Percentiles rank a stretch among this genome's conserved stretches.
Evolutionary conservation across 2,888 invertebrate genomes (phyloP).

Genomic region (Myopa tessellatipennis): DNA sequence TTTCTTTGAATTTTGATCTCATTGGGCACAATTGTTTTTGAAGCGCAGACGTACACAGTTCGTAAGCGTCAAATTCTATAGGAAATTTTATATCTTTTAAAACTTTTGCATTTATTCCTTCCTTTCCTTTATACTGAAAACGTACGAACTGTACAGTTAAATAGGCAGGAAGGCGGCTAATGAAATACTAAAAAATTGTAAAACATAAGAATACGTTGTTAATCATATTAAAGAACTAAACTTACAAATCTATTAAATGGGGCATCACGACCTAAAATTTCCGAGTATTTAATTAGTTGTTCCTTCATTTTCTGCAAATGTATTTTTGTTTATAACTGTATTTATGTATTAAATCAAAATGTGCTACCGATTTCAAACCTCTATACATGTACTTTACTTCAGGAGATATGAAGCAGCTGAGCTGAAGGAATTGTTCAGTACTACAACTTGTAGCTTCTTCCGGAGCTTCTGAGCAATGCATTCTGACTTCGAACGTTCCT

Average conservation of each 20-base stretch:
- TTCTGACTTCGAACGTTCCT: slow-evolving; percentile 87
- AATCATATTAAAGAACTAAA: no score
- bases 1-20: slow-evolving; percentile 89
- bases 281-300: slow-evolving; percentile 64
- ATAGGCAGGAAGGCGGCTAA: slow-evolving; percentile 95
- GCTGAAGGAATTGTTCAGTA: slow-evolving; percentile 89
- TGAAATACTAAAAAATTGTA: slow-evolving; percentile 72
- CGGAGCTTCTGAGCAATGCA: slow-evolving; percentile 90
- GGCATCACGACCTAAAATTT: slow-evolving; percentile 89
- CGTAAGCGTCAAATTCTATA: slow-evolving; percentile 91
- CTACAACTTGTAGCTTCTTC: slow-evolving; percentile 82
- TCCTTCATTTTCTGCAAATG: slow-evolving; percentile 73
- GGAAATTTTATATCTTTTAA: slow-evolving; percentile 98
- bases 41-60: slow-evolving; percentile 88
- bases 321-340: no score
- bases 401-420: slow-evolving; percentile 96
- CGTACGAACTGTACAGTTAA: slow-evolving; percentile 97
- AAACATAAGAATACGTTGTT: no score
- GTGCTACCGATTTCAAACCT: slow-evolving; percentile 77
- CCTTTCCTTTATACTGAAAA: slow-evolving; percentile 97
- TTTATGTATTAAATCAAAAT: no score
- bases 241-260: slow-evolving; percentile 83
- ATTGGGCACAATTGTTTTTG: slow-evolving; percentile 87
- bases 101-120: slow-evolving; percentile 95
- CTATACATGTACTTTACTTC: slow-evolving; percentile 97